phyloP scores from a whole-genome alignment of 2,888 invertebrate genomes.

The Sphaerophoria taeniata region DNA sequence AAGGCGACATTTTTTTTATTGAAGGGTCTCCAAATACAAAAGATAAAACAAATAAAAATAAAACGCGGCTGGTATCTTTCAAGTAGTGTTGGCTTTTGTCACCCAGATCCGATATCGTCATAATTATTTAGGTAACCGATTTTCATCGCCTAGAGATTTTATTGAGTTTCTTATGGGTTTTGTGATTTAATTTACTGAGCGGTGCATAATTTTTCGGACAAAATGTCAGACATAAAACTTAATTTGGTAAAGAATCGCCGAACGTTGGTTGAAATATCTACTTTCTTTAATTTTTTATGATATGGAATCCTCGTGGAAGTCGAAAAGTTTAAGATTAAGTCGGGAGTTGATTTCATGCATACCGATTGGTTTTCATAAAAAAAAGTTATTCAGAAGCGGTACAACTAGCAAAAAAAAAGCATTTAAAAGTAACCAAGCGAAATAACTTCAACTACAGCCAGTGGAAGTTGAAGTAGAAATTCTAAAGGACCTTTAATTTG shows the following conservation, averaged over 20 bases:
- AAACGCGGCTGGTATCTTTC: constrained; percentile 61
- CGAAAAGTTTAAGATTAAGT: no score
- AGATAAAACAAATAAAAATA: constrained; percentile 59
- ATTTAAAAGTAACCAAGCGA: no score
- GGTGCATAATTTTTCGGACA: constrained; percentile 60
- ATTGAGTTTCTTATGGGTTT: constrained; percentile 52
- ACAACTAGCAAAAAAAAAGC: no score
- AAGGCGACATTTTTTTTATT: constrained; percentile 11
- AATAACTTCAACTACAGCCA: no score
- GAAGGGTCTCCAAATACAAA: constrained; percentile 25
- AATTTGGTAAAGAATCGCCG: constrained; percentile 27
- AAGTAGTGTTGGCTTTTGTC: constrained; percentile 70
- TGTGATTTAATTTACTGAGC: constrained; percentile 48
- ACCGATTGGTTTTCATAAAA: no score
- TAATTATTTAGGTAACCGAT: constrained; percentile 37
- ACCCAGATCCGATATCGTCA: constrained; percentile 54
- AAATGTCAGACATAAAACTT: constrained; percentile 51
- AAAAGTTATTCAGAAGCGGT: no score
- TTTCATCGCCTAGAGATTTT: constrained; percentile 47
- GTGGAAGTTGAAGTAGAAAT: no score
- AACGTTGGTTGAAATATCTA: no score
- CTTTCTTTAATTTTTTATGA: no score
- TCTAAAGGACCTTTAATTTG: no score
- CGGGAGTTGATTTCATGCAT: no score
- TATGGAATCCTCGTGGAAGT: no score